phyloP scores from a whole-genome alignment of 1,140 invertebrate species.

The Tribolium madens region DNA sequence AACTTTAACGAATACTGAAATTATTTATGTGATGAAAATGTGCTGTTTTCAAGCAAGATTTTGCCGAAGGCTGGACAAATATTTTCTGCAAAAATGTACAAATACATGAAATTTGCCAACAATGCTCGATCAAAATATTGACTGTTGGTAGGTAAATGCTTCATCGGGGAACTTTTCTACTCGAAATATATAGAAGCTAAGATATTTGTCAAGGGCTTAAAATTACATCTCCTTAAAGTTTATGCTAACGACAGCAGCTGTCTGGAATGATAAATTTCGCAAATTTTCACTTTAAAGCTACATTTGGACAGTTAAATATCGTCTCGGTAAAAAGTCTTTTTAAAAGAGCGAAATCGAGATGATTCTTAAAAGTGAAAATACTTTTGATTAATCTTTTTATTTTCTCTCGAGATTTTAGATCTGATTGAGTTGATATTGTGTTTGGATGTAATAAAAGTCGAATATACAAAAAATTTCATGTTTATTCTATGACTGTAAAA shows the following conservation, averaged over 20 bases:
- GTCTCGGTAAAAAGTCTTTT: background rate
- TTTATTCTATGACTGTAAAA: constrained; percentile 28
- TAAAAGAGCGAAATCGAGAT: background rate
- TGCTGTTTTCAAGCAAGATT: too few relatives aligned
- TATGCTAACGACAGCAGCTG: constrained; percentile 36
- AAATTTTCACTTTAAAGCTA: constrained; percentile 32
- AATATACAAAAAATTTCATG: constrained; percentile 10
- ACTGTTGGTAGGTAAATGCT: constrained; percentile 20
- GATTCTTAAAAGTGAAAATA: background rate
- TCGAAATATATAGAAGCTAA: constrained; percentile 30
- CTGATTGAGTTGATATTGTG: background rate
- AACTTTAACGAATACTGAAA: too few relatives aligned
- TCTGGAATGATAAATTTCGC: constrained; percentile 34
- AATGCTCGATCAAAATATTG: constrained; percentile 1
- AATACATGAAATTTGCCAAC: too few relatives aligned
- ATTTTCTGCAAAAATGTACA: too few relatives aligned
- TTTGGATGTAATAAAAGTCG: constrained; percentile 10
- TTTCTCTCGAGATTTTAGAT: background rate
- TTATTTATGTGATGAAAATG: too few relatives aligned
- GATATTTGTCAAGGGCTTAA: constrained; percentile 20
- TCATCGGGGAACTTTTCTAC: constrained; percentile 29
- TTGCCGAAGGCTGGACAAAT: too few relatives aligned
- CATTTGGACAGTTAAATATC: constrained; percentile 21
- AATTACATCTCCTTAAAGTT: constrained; percentile 36
- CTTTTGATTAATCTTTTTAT: background rate